Evolutionary conservation across 1,140 invertebrate genomes (phyloP), one percentile per base, ranked within the genome.

Genomic region (Scaptomyza montana): DNA sequence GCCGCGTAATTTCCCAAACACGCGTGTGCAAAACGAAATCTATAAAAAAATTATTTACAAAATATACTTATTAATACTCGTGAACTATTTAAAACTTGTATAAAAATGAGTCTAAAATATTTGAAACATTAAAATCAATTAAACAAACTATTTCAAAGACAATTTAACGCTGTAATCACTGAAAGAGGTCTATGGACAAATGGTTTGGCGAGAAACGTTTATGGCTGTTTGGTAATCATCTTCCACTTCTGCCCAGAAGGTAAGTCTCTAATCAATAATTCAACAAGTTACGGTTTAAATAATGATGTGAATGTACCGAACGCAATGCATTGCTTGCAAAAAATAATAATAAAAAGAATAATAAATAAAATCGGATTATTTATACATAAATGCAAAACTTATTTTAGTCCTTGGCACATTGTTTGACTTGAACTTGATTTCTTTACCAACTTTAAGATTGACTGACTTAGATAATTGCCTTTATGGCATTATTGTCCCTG

Each of bases 121-220:
- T 39, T 28, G 12, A 3, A 13, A 8, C 13, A 36, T 30, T 21
- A 55, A 60, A 47, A 50, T 69, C 6, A 46, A 41, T 1, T 68
- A 41, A 30, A 43, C 19, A 12, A 47, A 50, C 47, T 16, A 51
- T 33, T 61, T 28, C 43, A 79, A 57, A 59, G 72, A 13, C 45
- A 61, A 36, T 36, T 61, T 8, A 6, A 60, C 10, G 10, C 43
- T n/a, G 30, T 21, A 9, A 2, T 16, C 25, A 45, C 21, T 16
- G 25, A 68, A 68, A 67, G 21, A 1, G 54, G 78, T 90, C 82
- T 91, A 97, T 97, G 96, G 96, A 97, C 95, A 96, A 95, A 96
- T 97, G 96, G 96, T 95, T 97, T 90, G 95, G 95, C 93, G 96
- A 96, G 93, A 95, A 95, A 92, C 95, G 95, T 93, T 93, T 97